phyloP scores from a whole-genome alignment of 2,888 invertebrate genomes.

The Schizaphis graminum region DNA sequence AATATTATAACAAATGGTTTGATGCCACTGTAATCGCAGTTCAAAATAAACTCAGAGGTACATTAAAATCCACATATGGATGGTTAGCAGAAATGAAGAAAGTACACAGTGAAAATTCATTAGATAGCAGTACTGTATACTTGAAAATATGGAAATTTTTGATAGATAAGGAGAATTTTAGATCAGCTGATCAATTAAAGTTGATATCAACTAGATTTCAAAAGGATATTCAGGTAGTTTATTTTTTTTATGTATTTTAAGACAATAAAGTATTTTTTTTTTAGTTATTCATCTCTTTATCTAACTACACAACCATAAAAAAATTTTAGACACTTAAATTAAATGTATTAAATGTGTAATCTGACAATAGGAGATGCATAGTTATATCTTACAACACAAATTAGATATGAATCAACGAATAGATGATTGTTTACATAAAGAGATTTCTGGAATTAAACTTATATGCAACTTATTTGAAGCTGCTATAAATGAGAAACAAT shows the following conservation, averaged over 20 bases:
- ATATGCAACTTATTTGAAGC: constrained; percentile 50
- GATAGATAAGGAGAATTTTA: neutral
- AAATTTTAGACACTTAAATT: neutral
- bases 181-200: constrained; percentile 34
- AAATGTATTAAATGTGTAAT: neutral
- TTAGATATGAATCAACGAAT: constrained; percentile 3
- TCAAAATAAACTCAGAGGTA: neutral
- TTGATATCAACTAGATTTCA: constrained; percentile 16
- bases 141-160: constrained; percentile 53
- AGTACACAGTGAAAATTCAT: neutral
- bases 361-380: constrained; percentile 24
- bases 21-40: neutral
- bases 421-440: constrained; percentile 32
- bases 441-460: constrained; percentile 13
- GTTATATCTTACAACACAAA: neutral
- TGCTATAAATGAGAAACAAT: constrained; percentile 21
- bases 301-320: neutral
- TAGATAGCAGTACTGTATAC: neutral
- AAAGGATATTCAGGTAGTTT: constrained; percentile 19
- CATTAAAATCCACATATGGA: neutral
- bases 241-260: neutral
- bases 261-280: neutral
- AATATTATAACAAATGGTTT: neutral
- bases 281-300: neutral
- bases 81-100: constrained; percentile 43